Percentiles rank a stretch among this genome's conserved stretches.
Evolutionary conservation across 2,888 invertebrate genomes (phyloP).

Genomic region (Drosophila prostipennis): DNA sequence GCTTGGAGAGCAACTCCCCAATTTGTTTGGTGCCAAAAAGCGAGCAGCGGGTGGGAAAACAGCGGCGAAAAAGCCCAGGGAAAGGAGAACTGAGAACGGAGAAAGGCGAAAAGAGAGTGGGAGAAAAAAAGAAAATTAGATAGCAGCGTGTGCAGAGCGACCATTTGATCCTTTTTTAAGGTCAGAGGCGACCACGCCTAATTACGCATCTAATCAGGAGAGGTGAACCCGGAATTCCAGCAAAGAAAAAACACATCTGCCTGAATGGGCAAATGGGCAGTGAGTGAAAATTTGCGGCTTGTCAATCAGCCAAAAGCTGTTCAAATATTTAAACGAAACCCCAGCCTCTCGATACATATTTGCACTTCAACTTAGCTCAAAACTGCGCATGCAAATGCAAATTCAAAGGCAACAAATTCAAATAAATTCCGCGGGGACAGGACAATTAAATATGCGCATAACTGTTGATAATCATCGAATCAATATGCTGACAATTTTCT

Average conservation of each 20-base stretch:
- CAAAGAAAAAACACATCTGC: conserved; percentile 29
- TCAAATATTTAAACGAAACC: conserved; percentile 68
- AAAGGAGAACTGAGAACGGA: conserved; percentile 7
- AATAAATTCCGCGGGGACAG: conserved; percentile 37
- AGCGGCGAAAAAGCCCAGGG: conserved; percentile 8
- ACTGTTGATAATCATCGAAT: conserved; percentile 76
- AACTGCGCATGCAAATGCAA: conserved; percentile 49
- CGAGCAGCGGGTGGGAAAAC: conserved; percentile 59
- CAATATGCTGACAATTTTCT: conserved; percentile 79
- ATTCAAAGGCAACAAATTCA: conserved; percentile 40
- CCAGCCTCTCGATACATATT: conserved; percentile 50
- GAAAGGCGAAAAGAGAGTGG: conserved; percentile 5
- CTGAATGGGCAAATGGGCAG: conserved; percentile 10
- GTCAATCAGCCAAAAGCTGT: conserved; percentile 65
- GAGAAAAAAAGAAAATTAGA: conserved; percentile 66
- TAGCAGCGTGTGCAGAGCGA: conserved; percentile 55
- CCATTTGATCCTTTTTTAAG: conserved; percentile 74
- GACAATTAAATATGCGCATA: conserved; percentile 74
- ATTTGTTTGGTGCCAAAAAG: conserved; percentile 60
- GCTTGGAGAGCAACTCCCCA: conserved; percentile 54
- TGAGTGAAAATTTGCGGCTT: conserved; percentile 29
- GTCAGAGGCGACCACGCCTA: conserved; percentile 53
- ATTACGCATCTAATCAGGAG: conserved; percentile 74
- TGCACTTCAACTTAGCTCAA: conserved; percentile 67
- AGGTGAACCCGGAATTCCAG: conserved; percentile 33